Evolutionary conservation across 2,113 vertebrate species (phyloP).

Genomic region (Sander lucioperca): DNA sequence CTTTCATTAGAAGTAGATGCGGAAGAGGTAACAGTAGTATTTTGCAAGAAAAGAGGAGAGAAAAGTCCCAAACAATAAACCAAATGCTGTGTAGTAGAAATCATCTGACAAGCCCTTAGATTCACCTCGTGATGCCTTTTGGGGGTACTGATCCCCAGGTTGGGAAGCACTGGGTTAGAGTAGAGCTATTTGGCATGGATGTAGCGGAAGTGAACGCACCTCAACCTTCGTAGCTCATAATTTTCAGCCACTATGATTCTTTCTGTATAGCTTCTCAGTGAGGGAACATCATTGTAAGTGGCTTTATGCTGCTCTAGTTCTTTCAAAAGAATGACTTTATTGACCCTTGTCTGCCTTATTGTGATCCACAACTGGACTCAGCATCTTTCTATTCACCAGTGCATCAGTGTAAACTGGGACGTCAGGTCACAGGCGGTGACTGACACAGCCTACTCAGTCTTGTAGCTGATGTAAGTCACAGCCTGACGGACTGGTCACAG

Average conservation of each 20-base stretch:
- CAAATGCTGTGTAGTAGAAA: not conserved
- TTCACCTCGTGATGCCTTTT: too few relatives aligned
- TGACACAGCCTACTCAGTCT: constrained; percentile 65
- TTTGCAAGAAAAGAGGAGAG: not conserved
- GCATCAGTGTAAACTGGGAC: constrained; percentile 33
- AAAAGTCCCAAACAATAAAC: not conserved
- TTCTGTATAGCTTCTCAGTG: not conserved
- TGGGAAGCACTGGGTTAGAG: not conserved
- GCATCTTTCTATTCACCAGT: constrained; percentile 27
- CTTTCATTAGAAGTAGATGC: not conserved
- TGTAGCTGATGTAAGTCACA: constrained; percentile 67
- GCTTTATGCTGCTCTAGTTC: constrained; percentile 8
- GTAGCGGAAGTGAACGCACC: not conserved
- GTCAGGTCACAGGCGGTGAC: constrained; percentile 73
- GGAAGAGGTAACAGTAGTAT: not conserved
- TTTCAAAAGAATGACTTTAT: constrained; percentile 57
- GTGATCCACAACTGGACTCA: constrained; percentile 42
- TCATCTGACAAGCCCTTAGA: not conserved
- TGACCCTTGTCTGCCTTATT: constrained; percentile 39
- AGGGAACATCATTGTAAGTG: constrained; percentile 15
- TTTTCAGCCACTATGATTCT: not conserved
- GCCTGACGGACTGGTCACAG: constrained; percentile 47
- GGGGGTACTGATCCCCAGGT: not conserved
- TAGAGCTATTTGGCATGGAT: not conserved
- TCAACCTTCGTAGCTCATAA: not conserved